A percentile compares a stretch with the other conserved stretches of the same genome.
phyloP scores from a whole-genome alignment of 1,140 invertebrate genomes.

The Contarinia nasturtii region DNA sequence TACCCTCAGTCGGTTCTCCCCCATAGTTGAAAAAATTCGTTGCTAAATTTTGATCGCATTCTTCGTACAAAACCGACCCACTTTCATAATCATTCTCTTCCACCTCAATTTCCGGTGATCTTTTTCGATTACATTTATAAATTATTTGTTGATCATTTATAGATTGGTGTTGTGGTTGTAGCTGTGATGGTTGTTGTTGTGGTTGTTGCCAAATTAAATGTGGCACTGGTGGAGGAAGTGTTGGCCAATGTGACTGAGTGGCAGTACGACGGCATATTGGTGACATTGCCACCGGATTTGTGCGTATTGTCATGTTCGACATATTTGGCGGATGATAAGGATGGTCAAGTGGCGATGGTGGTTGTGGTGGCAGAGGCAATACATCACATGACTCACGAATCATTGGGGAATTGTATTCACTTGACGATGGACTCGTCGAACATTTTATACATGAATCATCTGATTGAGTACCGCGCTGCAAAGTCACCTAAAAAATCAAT shows the following conservation, averaged over 20 bases:
- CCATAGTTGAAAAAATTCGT: conserved; percentile 1
- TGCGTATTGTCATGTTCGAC: conserved; percentile 5
- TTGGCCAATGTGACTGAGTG: neutral
- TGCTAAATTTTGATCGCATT: conserved; percentile 5
- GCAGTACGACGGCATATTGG: conserved; percentile 1
- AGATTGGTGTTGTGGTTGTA: neutral
- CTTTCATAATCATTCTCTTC: conserved; percentile 30
- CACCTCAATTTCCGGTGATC: neutral
- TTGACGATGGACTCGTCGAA: conserved; percentile 1
- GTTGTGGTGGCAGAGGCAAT: conserved; percentile 2
- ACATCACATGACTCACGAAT: conserved; percentile 3
- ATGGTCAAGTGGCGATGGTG: conserved; percentile 1
- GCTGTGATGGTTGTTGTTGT: neutral
- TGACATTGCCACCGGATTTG: conserved; percentile 5
- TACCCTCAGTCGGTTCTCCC: conserved; percentile 5
- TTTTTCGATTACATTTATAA: neutral
- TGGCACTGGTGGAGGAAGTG: conserved; percentile 2
- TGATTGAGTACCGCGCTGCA: conserved; percentile 13
- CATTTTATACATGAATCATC: conserved; percentile 1
- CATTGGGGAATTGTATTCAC: conserved; percentile 4
- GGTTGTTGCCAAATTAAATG: conserved; percentile 3
- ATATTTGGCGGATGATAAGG: conserved; percentile 3
- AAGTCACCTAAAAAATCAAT: conserved; percentile 26
- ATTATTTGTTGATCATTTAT: neutral
- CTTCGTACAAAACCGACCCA: conserved; percentile 27